Evolutionary conservation across 2,888 invertebrate species (phyloP), one percentile per base, ranked within the genome.

Genomic region (Drosophila eohydei): DNA sequence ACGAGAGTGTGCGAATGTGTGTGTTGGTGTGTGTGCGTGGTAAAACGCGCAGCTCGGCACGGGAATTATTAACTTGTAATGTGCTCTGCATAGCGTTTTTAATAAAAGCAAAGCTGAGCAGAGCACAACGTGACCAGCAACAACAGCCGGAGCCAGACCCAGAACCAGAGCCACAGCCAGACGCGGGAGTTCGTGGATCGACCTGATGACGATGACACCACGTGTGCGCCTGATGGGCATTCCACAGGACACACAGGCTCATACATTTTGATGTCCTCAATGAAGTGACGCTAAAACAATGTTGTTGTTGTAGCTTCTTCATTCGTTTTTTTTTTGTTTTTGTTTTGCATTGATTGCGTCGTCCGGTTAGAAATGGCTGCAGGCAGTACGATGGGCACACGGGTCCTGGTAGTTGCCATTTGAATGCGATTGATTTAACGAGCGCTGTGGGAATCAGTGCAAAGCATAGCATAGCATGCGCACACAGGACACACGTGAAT

Each of bases 11-110:
- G 70, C 57, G 67, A 4, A 28, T 59, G 68, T 68, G 60, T 14
- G 32, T 56, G 40, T 30, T 30, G 26, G 54, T 6, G 41, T 46
- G 56, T 62, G 54, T 69, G 55, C 65, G 68, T 60, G 67, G 48
- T 56, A 62, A 67, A 78, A 64, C 57, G 61, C 54, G 62, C 81
- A 61, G 43, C 71, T 73, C 80, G 75, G 80, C 86, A 82, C 86
- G 86, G 90, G 88, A 87, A 89, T 87, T 87, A 87, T 87, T 87
- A 87, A 87, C 86, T 87, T 87, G 90, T 87, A 88, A 87, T 89
- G 86, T 87, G 90, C 86, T 83, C 84, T 89, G 88, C 90, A 85
- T 87, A 83, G 86, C 86, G 90, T 87, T 87, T 87, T 87, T 87
- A 87, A 87, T 87, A 87, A 85, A 85, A 89, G 88, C 80, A 73